Conservation (phyloP, 2,797 vertebrate genomes). For the Clamator glandarius region DNA sequence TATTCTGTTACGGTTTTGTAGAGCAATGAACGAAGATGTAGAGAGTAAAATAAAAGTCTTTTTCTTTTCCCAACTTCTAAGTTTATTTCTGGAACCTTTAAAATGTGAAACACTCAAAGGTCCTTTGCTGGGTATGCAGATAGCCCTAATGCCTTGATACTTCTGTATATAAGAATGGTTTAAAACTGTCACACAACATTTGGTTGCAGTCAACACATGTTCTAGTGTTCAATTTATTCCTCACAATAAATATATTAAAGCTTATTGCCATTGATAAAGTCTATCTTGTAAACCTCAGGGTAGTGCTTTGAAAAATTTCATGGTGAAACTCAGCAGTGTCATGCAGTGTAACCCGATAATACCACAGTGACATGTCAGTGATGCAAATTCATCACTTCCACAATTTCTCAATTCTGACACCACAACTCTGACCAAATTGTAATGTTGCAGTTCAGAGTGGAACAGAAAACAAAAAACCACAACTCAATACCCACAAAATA, state of each 20-base stretch:
- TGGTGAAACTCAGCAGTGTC: background rate
- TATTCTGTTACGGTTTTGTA: background rate
- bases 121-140: background rate
- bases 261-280: constrained; percentile 38
- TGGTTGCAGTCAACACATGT: background rate
- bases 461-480: background rate
- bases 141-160: background rate
- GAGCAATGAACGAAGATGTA: background rate
- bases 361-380: background rate
- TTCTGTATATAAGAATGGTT: background rate
- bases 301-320: constrained; percentile 33
- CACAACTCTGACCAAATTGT: background rate
- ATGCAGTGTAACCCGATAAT: background rate
- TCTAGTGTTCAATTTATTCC: background rate
- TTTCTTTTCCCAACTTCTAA: background rate
- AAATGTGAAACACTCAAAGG: background rate
- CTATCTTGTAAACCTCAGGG: constrained; percentile 28
- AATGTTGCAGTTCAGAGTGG: rapidly evolving
- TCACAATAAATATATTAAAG: constrained; percentile 30
- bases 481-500: background rate
- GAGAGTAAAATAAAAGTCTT: background rate
- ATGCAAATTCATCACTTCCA: background rate
- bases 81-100: background rate
- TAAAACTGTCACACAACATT: background rate
- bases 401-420: background rate